Conservation (phyloP, 2,113 vertebrate genomes). For the Drymodes brunneopygia region DNA sequence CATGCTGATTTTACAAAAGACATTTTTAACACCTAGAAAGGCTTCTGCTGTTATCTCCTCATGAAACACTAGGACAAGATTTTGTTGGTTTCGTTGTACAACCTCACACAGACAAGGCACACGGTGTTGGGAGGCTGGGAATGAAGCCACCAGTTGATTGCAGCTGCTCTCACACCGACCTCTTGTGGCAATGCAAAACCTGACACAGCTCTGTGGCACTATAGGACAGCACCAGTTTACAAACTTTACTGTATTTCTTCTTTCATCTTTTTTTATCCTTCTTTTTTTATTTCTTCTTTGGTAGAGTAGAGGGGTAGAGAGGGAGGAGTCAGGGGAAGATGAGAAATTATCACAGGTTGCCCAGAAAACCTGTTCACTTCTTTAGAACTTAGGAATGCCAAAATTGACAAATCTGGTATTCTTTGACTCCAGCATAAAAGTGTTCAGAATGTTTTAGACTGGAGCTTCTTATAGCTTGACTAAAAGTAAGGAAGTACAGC, state of each 20-base stretch:
- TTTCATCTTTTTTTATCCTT: not conserved
- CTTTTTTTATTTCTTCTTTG: not conserved
- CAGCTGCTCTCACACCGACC: slow-evolving; percentile 33
- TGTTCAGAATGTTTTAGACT: not conserved
- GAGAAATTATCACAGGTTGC: not conserved
- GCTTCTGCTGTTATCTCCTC: not conserved
- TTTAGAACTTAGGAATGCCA: not conserved
- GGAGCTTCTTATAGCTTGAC: not conserved
- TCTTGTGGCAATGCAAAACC: slow-evolving; percentile 38
- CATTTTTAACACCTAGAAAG: not conserved
- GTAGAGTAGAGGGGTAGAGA: not conserved
- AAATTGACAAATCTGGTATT: not conserved
- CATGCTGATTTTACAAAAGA: not conserved
- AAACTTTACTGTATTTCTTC: not conserved
- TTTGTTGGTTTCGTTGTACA: not conserved
- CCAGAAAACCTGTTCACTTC: not conserved
- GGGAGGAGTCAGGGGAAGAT: not conserved
- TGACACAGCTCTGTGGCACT: not conserved
- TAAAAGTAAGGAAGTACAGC: not conserved
- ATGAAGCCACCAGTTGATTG: not conserved
- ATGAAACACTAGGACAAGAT: not conserved
- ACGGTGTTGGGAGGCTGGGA: fast-evolving
- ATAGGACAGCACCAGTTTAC: not conserved
- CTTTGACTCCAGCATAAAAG: not conserved
- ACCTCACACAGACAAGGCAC: not conserved